phyloP scores from a whole-genome alignment of 2,113 vertebrate species.

The Rhombomys opimus region DNA sequence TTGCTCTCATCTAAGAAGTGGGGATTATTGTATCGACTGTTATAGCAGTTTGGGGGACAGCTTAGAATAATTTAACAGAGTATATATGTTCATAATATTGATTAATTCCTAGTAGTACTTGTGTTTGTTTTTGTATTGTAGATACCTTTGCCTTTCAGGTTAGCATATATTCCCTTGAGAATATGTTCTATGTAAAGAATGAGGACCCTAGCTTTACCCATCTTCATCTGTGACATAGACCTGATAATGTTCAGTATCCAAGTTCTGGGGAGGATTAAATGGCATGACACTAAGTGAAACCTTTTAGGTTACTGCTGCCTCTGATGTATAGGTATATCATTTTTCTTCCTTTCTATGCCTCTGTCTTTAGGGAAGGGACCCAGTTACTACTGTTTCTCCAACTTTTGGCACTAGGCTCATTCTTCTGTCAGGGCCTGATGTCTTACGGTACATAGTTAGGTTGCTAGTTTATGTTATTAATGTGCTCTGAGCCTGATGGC shows the following conservation, averaged over 20 bases:
- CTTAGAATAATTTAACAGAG: neutral
- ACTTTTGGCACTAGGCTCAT: constrained; percentile 32
- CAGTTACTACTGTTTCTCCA: neutral
- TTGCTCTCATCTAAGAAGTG: neutral
- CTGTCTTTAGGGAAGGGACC: constrained; percentile 3
- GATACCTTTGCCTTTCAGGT: neutral
- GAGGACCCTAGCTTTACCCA: neutral
- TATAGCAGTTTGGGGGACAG: neutral
- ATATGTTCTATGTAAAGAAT: neutral
- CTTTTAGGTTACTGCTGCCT: neutral
- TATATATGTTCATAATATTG: neutral
- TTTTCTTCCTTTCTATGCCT: neutral
- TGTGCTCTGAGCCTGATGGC: neutral
- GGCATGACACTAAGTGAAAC: neutral
- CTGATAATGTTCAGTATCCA: neutral
- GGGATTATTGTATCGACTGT: neutral
- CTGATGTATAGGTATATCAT: neutral
- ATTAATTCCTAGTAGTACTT: neutral
- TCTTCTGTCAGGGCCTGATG: neutral
- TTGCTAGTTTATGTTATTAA: neutral
- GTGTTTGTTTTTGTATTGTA: neutral
- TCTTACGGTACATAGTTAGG: neutral
- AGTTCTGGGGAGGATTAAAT: neutral
- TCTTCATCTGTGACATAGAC: neutral
- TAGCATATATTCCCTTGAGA: neutral